Conservation (phyloP, 2,797 vertebrate genomes). For the Apodemus agrarius region DNA sequence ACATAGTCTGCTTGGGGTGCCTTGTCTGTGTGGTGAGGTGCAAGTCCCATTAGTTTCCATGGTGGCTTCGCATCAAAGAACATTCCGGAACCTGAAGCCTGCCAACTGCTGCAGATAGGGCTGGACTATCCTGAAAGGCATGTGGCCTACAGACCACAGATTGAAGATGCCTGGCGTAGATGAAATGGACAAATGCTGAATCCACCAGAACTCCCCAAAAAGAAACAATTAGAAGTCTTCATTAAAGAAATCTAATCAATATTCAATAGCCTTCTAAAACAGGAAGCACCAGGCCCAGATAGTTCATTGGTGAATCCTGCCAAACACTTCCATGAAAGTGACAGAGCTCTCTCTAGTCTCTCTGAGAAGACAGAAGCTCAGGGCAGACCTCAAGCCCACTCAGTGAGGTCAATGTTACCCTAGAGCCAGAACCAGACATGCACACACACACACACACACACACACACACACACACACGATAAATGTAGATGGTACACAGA, state of each 20-base stretch:
- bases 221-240: not conserved
- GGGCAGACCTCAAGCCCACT: not conserved
- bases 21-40: not conserved
- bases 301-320: not conserved
- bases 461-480: not conserved
- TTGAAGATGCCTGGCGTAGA: not conserved
- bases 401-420: not conserved
- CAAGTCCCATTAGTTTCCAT: not conserved
- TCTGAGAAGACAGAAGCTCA: not conserved
- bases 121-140: not conserved
- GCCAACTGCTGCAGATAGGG: not conserved
- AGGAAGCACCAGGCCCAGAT: not conserved
- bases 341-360: not conserved
- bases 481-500: not conserved
- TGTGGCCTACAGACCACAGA: not conserved
- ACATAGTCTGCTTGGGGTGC: not conserved
- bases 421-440: not conserved
- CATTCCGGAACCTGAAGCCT: not conserved
- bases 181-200: not conserved
- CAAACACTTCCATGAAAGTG: not conserved
- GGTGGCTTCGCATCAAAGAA: not conserved
- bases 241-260: not conserved
- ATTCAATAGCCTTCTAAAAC: not conserved
- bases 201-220: not conserved
- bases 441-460: too few relatives aligned